These are phyloP conservation scores for Aradophagus sp. DNA, from an alignment of 1,140 invertebrate species.

Conservation along the genomic window DNA sequence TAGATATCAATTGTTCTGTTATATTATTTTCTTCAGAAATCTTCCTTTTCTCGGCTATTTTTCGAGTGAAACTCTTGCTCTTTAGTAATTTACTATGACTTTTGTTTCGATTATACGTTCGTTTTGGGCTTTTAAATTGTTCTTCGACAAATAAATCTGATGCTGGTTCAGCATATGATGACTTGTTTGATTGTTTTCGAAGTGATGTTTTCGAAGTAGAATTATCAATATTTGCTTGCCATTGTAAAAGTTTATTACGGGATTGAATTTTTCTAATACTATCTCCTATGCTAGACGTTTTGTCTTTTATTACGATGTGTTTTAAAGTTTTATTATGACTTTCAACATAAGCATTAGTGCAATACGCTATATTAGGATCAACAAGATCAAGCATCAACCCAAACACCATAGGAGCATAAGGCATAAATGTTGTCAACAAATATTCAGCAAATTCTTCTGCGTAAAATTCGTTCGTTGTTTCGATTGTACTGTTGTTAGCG, in stretches of 20 bases:
- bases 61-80: neutral
- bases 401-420: slow-evolving; percentile 31
- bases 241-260: slow-evolving; percentile 6
- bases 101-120: neutral
- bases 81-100: slow-evolving; percentile 2
- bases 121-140: neutral
- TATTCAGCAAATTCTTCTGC: slow-evolving; percentile 33
- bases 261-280: slow-evolving; percentile 5
- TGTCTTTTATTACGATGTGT: slow-evolving; percentile 6
- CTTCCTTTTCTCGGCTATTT: too few relatives aligned
- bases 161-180: slow-evolving; percentile 19
- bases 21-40: too few relatives aligned
- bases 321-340: slow-evolving; percentile 33
- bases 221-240: slow-evolving; percentile 1
- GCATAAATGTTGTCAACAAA: slow-evolving; percentile 28
- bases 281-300: slow-evolving; percentile 9
- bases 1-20: too few relatives aligned
- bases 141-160: slow-evolving; percentile 1
- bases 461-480: slow-evolving; percentile 29
- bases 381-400: slow-evolving; percentile 31
- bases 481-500: slow-evolving; percentile 4
- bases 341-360: slow-evolving; percentile 43
- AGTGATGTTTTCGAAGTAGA: neutral
- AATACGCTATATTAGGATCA: slow-evolving; percentile 28
- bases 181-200: neutral